Percentiles rank a stretch among this genome's conserved stretches.
Conservation (phyloP, 1,140 invertebrate species). For the Lordiphosa stackelbergi region DNA sequence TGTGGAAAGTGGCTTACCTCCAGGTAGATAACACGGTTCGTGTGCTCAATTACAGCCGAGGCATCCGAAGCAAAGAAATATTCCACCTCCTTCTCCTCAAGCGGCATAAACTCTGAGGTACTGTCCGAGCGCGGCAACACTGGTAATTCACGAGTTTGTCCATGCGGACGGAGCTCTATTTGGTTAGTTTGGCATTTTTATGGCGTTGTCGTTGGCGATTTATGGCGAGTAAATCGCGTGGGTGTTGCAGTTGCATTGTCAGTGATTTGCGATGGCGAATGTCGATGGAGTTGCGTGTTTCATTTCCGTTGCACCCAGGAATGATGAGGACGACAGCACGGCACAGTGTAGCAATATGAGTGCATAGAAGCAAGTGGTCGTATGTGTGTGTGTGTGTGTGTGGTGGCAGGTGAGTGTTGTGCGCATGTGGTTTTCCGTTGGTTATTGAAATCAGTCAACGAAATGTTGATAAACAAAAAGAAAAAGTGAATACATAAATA, state of each 20-base stretch:
- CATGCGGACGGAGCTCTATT: slow-evolving; percentile 88
- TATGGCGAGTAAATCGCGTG: slow-evolving; percentile 4
- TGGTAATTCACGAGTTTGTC: slow-evolving; percentile 80
- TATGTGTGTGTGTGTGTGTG: slow-evolving; percentile 19
- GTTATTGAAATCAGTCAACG: slow-evolving; percentile 4
- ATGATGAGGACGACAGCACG: slow-evolving; percentile 18
- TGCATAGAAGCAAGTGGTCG: slow-evolving; percentile 14
- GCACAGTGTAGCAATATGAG: slow-evolving; percentile 14
- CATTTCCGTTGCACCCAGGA: slow-evolving; percentile 19
- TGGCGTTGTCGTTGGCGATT: slow-evolving; percentile 30
- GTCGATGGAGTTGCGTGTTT: slow-evolving; percentile 19
- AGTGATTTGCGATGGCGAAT: slow-evolving; percentile 6
- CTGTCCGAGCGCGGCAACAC: slow-evolving; percentile 85
- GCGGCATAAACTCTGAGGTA: slow-evolving; percentile 93
- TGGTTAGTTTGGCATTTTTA: slow-evolving; percentile 76
- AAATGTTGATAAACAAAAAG: slow-evolving; percentile 28
- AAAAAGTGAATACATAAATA: slow-evolving; percentile 28
- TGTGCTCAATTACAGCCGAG: slow-evolving; percentile 98
- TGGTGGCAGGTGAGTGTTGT: slow-evolving; percentile 1
- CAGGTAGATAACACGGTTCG: slow-evolving; percentile 96
- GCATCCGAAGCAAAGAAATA: slow-evolving; percentile 99
- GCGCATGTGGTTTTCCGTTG: neutral
- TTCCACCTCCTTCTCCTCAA: slow-evolving; percentile 96
- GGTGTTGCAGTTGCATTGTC: slow-evolving; percentile 21
- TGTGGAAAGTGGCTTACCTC: slow-evolving; percentile 79